A percentile compares a stretch with the other conserved stretches of the same genome.
Evolutionary conservation across 1,140 invertebrate species (phyloP).

Genomic region (Panagrolaimus sp.): DNA sequence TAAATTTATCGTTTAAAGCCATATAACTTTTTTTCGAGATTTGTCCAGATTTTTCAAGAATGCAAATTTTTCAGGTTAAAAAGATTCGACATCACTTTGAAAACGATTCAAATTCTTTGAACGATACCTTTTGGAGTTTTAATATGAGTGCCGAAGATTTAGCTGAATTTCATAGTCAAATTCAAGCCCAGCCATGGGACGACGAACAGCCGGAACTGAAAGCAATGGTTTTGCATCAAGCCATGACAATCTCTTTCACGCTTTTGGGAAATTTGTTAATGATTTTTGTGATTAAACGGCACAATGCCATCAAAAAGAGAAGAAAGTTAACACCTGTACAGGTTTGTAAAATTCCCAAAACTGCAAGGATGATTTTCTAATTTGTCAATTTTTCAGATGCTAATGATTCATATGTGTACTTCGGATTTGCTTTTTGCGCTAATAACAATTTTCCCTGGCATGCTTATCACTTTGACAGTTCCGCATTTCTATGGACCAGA

Average conservation of each 20-base stretch:
- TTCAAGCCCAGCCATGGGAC: too few species aligned
- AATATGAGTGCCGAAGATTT: too few species aligned
- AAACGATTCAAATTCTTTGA: too few species aligned
- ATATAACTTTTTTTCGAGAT: too few species aligned
- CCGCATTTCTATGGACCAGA: constrained; percentile 29
- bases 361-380: background rate
- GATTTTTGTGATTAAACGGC: constrained; percentile 34
- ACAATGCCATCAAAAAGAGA: constrained; percentile 25
- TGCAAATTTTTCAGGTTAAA: too few species aligned
- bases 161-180: too few species aligned
- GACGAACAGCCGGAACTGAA: constrained; percentile 20
- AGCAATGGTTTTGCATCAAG: constrained; percentile 29
- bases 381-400: constrained; percentile 14
- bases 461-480: constrained; percentile 25
- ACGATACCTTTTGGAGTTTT: too few species aligned
- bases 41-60: too few species aligned
- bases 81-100: too few species aligned
- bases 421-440: constrained; percentile 28
- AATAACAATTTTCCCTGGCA: constrained; percentile 26
- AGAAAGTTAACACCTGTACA: constrained; percentile 31
- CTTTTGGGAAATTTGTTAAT: constrained; percentile 32
- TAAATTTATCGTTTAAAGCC: too few species aligned
- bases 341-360: background rate
- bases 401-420: constrained; percentile 32
- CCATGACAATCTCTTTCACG: constrained; percentile 25